Base-by-base conservation (phyloP, 92 coral and sea anemone species). In the Epizoanthus fatuus region DNA sequence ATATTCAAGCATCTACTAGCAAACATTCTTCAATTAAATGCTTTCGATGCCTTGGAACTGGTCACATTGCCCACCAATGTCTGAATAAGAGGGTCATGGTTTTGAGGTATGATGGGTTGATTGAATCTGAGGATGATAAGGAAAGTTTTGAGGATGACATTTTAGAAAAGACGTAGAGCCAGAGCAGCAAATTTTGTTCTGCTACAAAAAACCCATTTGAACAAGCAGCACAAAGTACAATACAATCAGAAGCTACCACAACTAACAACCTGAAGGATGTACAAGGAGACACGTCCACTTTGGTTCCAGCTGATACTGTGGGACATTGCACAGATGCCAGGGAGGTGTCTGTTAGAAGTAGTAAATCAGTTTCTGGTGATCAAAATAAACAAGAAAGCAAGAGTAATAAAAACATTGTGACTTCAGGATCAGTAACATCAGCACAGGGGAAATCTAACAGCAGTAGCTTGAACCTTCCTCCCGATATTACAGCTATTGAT, bases 401-500 rank as follows among this genome's bases (percentile, higher is more conserved):
- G 72, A 37, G 47, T 16, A 66, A 66, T 6, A 66, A 14, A 66
- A 4, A 44, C 4, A 25, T 37, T 32, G 25, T 6, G 52, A 59
- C 14, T 12, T 39, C 13, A 4, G 53, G 53, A 49, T 49, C 11
- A 12, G 53, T 10, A 8, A 49, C 53, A 49, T 47, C 52, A 47
- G 82, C 17, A 42, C 60, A 59, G 8, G 70, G 4, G 14, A 59
- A 19, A 60, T 32, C 40, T 11, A 55, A 5, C 54, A 11, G 3
- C 29, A 84, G 74, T 42, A 72, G 66, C 35, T 47, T 80, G 42
- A 42, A 63, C 12, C 63, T 94, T 9, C 88, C 76, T 3, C 56
- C 86, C 3, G 35, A 82, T 40, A 87, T 94, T 25, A 67, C 65
- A 17, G 87, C 95, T 60, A 44, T 95, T 51, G 92, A 92, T 56